A percentile compares a stretch with the other conserved stretches of the same genome.
These are phyloP conservation scores for Anthopleura sola DNA, from an alignment of 64 coral and sea anemone genomes.

Conservation along the genomic window DNA sequence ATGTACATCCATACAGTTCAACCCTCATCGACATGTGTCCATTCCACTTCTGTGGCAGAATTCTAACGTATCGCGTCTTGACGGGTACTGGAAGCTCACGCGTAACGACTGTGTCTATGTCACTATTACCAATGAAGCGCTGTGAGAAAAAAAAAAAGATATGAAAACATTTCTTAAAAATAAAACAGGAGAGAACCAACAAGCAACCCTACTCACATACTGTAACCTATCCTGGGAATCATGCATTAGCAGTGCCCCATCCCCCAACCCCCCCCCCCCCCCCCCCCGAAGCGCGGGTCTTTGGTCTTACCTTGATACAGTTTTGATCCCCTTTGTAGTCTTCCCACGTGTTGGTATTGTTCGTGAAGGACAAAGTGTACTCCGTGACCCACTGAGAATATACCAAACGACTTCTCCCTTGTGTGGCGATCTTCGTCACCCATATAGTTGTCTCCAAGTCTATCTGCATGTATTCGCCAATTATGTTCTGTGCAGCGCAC, in stretches of 20 bases:
- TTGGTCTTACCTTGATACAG: neutral
- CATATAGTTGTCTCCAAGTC: neutral
- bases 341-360: neutral
- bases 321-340: neutral
- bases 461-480: neutral
- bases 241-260: too few species aligned
- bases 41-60: neutral
- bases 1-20: too few species aligned
- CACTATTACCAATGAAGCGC: conserved; percentile 5
- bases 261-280: too few species aligned
- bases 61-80: conserved; percentile 2
- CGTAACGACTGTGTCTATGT: conserved; percentile 7
- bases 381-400: neutral
- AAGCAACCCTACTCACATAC: too few species aligned
- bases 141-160: too few species aligned
- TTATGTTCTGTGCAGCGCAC: neutral
- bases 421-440: neutral
- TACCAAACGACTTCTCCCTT: neutral
- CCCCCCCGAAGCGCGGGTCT: too few species aligned
- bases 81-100: conserved; percentile 7
- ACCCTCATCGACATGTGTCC: too few species aligned
- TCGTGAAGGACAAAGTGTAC: neutral
- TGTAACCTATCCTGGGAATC: too few species aligned
- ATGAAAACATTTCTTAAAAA: too few species aligned
- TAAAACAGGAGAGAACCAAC: too few species aligned